Conservation (phyloP, 2,113 vertebrate genomes). For the Pituophis catenifer region DNA sequence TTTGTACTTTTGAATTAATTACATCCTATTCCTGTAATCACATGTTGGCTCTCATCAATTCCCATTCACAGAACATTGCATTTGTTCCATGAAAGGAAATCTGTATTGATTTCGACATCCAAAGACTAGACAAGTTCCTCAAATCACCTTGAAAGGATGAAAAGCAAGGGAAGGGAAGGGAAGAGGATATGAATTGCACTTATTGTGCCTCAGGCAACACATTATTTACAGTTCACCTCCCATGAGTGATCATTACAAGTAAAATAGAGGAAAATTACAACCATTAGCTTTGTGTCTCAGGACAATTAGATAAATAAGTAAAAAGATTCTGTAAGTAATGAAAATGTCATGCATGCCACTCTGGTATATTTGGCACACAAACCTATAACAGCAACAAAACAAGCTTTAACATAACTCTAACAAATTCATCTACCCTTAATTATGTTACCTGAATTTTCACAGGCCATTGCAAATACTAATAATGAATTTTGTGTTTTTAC, state of each 20-base stretch:
- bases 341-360: not conserved
- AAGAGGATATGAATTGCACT: not conserved
- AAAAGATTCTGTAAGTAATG: not conserved
- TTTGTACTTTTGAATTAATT: not conserved
- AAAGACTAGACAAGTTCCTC: not conserved
- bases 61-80: not conserved
- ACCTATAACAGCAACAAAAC: not conserved
- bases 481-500: not conserved
- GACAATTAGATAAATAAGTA: not conserved
- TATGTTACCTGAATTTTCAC: not conserved
- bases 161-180: not conserved
- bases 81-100: not conserved
- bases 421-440: not conserved
- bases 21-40: not conserved
- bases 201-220: not conserved
- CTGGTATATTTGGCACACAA: not conserved
- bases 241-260: not conserved
- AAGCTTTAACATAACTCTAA: not conserved
- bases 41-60: not conserved
- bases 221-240: slow-evolving; percentile 14
- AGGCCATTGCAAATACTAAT: not conserved
- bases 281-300: not conserved
- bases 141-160: not conserved
- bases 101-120: not conserved
- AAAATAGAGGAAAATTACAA: not conserved